Conservation (phyloP, 2,888 invertebrate genomes). For the Allophyes oxyacanthae region DNA sequence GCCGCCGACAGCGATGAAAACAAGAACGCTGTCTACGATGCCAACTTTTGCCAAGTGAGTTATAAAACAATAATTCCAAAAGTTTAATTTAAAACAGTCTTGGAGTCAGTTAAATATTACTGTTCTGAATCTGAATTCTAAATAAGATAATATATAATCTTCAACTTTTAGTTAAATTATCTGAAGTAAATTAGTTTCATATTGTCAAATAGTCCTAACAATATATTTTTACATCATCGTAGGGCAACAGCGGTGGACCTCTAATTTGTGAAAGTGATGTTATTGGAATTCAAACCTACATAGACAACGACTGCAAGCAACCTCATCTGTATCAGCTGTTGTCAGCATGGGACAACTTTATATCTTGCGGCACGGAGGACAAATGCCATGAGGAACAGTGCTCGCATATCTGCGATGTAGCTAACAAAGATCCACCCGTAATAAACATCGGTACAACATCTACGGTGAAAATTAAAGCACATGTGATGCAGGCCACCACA, state of each 20-base stretch:
- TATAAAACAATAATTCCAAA: not conserved
- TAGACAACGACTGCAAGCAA: constrained; percentile 73
- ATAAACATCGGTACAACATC: constrained; percentile 7
- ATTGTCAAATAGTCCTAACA: not conserved
- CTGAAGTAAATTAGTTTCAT: no score
- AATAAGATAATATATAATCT: no score
- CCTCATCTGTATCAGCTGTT: constrained; percentile 80
- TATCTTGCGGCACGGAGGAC: constrained; percentile 73
- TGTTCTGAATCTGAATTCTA: no score
- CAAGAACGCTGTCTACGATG: constrained; percentile 58
- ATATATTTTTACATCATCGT: constrained; percentile 24
- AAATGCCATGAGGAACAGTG: constrained; percentile 72
- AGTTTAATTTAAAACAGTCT: no score
- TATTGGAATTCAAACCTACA: constrained; percentile 78
- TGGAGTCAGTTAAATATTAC: not conserved
- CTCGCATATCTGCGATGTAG: constrained; percentile 65
- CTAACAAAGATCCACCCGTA: constrained; percentile 70
- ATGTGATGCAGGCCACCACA: constrained; percentile 4
- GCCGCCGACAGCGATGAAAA: constrained; percentile 66
- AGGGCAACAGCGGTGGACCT: constrained; percentile 84
- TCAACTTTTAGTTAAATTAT: no score
- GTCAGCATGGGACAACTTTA: constrained; percentile 73
- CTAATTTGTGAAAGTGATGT: constrained; percentile 77
- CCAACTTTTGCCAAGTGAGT: constrained; percentile 74
- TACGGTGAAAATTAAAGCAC: constrained; percentile 1